Conservation (phyloP, 2,888 invertebrate species). For the Tridacna crocea region DNA sequence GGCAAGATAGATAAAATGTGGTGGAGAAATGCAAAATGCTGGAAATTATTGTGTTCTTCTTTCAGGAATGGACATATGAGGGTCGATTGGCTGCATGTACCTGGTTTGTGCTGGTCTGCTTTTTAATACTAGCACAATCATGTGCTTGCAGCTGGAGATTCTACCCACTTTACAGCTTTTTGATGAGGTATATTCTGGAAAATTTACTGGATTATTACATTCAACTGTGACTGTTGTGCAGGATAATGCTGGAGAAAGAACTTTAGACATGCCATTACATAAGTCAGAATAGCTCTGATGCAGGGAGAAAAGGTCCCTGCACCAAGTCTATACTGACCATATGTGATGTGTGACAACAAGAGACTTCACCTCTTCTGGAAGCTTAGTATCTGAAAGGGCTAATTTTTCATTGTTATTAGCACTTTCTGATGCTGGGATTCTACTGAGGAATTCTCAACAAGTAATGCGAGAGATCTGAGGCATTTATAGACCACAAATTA, state of each 20-base stretch:
- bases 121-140: slow-evolving; percentile 50
- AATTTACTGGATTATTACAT: too few species aligned
- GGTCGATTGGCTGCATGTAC: slow-evolving; percentile 32
- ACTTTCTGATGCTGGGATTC: slow-evolving; percentile 59
- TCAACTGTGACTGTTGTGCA: too few species aligned
- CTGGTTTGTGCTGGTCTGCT: slow-evolving; percentile 46
- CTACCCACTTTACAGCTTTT: too few species aligned
- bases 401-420: slow-evolving; percentile 47
- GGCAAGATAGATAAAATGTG: too few species aligned
- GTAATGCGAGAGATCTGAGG: too few species aligned
- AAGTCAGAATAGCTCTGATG: slow-evolving; percentile 34
- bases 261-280: neutral
- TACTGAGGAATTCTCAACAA: neutral
- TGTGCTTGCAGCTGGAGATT: slow-evolving; percentile 48
- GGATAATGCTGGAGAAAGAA: too few species aligned
- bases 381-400: slow-evolving; percentile 38
- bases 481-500: too few species aligned
- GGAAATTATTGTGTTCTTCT: too few species aligned
- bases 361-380: neutral
- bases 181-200: too few species aligned
- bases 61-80: too few species aligned
- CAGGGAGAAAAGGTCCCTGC: slow-evolving; percentile 52
- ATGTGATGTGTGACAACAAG: slow-evolving; percentile 8
- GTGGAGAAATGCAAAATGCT: too few species aligned
- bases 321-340: slow-evolving; percentile 59